phyloP scores from a whole-genome alignment of 2,113 vertebrate species.

The Poecile atricapillus region DNA sequence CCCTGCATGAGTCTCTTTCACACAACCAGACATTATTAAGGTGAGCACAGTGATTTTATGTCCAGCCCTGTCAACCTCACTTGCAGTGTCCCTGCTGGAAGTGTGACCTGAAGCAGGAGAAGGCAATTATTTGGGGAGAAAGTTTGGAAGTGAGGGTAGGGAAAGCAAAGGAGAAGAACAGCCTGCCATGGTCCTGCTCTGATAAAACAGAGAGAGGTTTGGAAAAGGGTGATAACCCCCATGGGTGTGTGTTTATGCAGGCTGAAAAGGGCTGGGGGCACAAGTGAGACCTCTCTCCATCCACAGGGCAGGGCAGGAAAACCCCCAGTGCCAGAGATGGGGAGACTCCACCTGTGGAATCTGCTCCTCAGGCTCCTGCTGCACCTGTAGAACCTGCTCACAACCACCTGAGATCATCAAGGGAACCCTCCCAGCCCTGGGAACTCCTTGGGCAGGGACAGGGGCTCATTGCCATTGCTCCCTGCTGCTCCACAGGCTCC shows the following conservation, averaged over 20 bases:
- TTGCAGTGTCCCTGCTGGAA: too few relatives aligned
- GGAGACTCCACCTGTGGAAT: neutral
- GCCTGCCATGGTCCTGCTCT: rapidly evolving
- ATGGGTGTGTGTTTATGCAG: rapidly evolving
- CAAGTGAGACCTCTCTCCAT: neutral
- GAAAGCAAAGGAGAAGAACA: neutral
- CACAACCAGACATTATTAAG: neutral
- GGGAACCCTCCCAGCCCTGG: neutral
- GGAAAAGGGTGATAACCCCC: neutral
- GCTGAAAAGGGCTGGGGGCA: neutral
- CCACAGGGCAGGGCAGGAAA: neutral
- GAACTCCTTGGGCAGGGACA: rapidly evolving
- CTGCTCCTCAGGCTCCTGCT: neutral
- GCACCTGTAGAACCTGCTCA: neutral
- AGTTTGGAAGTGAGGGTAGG: neutral
- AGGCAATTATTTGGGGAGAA: neutral
- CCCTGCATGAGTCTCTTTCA: neutral
- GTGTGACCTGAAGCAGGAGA: neutral
- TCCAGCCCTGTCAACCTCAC: neutral
- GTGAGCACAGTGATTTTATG: neutral
- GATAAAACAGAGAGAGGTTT: rapidly evolving
- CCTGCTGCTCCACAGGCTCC: neutral
- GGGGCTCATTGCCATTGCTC: rapidly evolving
- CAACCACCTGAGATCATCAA: rapidly evolving
- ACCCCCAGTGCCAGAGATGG: rapidly evolving